Evolutionary conservation across 2,888 invertebrate species (phyloP), one percentile per base, ranked within the genome.

Genomic region (Phalera bucephala): DNA sequence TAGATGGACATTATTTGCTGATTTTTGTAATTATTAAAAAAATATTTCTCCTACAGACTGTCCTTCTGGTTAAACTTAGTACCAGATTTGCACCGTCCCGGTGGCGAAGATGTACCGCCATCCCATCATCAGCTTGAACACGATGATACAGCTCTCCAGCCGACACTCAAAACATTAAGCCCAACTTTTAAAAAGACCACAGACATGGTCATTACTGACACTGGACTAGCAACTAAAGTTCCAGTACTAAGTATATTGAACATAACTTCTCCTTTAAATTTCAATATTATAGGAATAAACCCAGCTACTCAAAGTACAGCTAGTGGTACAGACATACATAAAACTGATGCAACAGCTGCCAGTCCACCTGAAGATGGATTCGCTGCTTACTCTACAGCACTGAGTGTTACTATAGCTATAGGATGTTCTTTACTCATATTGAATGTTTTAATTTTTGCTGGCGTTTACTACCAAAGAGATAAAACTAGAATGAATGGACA

Each of bases 61-160:
- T 97, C 98, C 1, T 96, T 98, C 80, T 99, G 99, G 99, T 80
- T 98, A 40, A 97, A 98, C 70, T 91, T 98, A 32, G 96, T 99
- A 40, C 98, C 98, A 19, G 97, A 98, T 71, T 91, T 96, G 15
- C 96, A 96, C 72, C 94, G 95, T 55, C 96, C 96, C 0, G 96
- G 96, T 4, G 95, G 95, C 4, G 96, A 96, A 58, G 96, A 96
- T 61, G 95, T 97, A 2, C 95, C 96, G 14, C 91, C 93, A 26
- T 94, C 95, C 0, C 96, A 97, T 78, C 97, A 98, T 76, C 93
- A 95, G 51, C 91, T 98, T 1, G 93, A 94, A 45, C 93, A 95
- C 54, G 94, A 95, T 44, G 93, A 94, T 30, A 91, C 93, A 29
- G 90, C 91, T 21, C 78, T 85, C 7, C 89, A 87, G 48, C 91